Conservation (phyloP, 2,888 invertebrate genomes). For the Himalopsyche kuldschensis region DNA sequence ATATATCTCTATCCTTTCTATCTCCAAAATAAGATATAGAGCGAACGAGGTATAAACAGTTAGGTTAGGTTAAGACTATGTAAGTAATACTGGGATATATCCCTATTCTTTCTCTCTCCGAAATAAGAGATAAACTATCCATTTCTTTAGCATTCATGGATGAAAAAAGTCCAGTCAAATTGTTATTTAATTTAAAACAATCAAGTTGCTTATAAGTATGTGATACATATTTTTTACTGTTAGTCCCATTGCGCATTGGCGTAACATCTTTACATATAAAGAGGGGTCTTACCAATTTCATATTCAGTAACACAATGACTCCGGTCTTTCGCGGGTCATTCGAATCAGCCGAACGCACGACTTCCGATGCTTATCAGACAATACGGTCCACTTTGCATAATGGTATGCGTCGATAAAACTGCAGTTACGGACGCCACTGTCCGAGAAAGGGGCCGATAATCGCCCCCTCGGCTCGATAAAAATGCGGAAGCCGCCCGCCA, state of each 20-base stretch:
- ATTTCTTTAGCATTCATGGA: too few species aligned
- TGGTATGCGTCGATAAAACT: conserved; percentile 6
- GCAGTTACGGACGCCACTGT: conserved; percentile 11
- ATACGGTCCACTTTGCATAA: background rate
- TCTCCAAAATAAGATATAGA: too few species aligned
- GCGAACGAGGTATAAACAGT: too few species aligned
- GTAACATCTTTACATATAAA: background rate
- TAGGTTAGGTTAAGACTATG: too few species aligned
- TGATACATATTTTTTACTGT: too few species aligned
- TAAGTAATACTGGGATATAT: too few species aligned
- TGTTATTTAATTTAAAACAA: too few species aligned
- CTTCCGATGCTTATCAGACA: background rate
- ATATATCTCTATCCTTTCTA: too few species aligned
- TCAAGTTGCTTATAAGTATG: too few species aligned
- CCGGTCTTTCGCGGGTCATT: background rate
- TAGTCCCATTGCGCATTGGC: background rate
- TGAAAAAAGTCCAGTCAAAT: too few species aligned
- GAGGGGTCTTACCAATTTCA: background rate
- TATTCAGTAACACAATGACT: background rate
- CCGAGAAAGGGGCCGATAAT: background rate
- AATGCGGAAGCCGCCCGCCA: background rate
- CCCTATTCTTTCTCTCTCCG: too few species aligned
- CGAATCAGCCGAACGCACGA: background rate
- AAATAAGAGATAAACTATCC: too few species aligned
- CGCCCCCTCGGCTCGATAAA: background rate